Conservation (phyloP, 2,797 vertebrate species). For the Hydrophis major region DNA sequence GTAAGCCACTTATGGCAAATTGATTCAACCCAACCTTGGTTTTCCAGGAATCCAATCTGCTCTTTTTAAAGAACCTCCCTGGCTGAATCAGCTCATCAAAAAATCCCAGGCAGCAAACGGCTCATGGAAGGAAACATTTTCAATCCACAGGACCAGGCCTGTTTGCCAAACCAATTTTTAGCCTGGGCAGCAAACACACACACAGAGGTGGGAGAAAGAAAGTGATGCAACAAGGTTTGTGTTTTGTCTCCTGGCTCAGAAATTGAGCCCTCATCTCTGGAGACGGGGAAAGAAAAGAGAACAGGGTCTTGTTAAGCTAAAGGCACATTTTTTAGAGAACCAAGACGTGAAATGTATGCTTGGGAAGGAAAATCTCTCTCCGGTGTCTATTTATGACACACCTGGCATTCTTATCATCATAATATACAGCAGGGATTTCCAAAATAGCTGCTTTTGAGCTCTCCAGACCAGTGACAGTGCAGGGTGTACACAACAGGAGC, state of each 20-base stretch:
- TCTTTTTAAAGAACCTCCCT: neutral
- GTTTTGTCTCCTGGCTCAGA: neutral
- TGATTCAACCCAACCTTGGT: neutral
- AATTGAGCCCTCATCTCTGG: neutral
- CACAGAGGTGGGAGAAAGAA: neutral
- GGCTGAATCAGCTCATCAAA: neutral
- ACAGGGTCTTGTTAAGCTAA: neutral
- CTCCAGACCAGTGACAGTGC: fast-evolving
- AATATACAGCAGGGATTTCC: neutral
- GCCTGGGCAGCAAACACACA: neutral
- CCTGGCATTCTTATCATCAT: neutral
- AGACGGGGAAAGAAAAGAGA: neutral
- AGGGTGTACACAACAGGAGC: too few species aligned
- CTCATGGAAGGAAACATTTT: neutral
- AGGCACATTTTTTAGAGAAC: too few species aligned
- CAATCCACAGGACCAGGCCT: neutral
- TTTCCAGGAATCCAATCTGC: neutral
- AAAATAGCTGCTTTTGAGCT: too few species aligned
- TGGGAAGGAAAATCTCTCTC: too few species aligned
- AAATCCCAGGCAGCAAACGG: neutral
- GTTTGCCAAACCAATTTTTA: neutral
- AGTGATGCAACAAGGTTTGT: neutral
- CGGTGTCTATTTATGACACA: too few species aligned
- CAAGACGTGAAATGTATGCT: neutral
- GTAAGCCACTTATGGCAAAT: neutral